Conservation (phyloP, 2,113 vertebrate genomes). For the Scomber scombrus region DNA sequence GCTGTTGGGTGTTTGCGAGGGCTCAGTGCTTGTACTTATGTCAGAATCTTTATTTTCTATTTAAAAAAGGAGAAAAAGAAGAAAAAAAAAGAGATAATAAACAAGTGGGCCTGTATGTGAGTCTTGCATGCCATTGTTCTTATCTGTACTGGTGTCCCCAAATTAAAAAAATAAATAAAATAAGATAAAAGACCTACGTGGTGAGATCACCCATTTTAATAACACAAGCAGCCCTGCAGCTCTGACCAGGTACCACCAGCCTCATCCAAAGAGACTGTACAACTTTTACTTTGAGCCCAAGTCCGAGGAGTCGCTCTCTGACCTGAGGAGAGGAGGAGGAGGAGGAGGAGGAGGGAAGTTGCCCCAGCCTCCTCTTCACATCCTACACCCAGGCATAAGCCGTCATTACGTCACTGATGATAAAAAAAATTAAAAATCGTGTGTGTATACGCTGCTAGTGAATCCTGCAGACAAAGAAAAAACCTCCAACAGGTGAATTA, state of each 20-base stretch:
- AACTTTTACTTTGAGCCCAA: conserved; percentile 43
- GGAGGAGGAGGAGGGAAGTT: not conserved
- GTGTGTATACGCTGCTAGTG: conserved; percentile 59
- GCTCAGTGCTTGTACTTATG: conserved; percentile 73
- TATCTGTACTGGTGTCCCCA: conserved; percentile 76
- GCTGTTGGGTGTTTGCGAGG: conserved; percentile 67
- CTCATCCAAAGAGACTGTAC: conserved; percentile 81
- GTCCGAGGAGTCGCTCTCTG: conserved; percentile 45
- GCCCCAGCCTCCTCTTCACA: not conserved
- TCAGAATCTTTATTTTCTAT: conserved; percentile 79
- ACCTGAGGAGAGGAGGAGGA: conserved; percentile 18
- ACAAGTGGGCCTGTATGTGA: conserved; percentile 80
- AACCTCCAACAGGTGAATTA: not conserved
- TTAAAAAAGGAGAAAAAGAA: conserved; percentile 41
- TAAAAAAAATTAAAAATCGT: not conserved
- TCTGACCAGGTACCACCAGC: conserved; percentile 67
- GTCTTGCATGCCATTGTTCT: conserved; percentile 85
- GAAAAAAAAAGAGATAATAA: conserved; percentile 28
- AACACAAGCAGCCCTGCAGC: conserved; percentile 67
- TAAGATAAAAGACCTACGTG: conserved; percentile 41
- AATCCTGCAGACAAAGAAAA: conserved; percentile 62
- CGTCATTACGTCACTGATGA: conserved; percentile 37
- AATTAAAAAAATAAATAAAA: too few species aligned
- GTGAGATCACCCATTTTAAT: conserved; percentile 64
- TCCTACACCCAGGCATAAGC: not conserved